Percentiles rank a stretch among this genome's conserved stretches.
phyloP scores from a whole-genome alignment of 1,140 invertebrate genomes.

The Brachionus manjavacas region DNA sequence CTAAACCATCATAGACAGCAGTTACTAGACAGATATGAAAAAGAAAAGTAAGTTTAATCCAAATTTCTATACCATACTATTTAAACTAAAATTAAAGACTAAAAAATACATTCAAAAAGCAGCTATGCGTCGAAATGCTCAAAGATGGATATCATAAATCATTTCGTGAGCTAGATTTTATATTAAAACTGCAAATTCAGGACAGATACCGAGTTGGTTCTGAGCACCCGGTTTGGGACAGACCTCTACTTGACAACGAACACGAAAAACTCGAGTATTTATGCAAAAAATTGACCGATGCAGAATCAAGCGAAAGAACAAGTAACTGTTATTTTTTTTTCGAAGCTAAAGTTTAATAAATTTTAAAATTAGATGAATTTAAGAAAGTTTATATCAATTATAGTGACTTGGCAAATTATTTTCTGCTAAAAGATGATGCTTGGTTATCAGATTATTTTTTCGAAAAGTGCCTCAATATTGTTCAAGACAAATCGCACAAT shows the following conservation, averaged over 20 bases:
- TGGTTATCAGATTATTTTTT: slow-evolving; percentile 40
- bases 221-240: slow-evolving; percentile 21
- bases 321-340: neutral
- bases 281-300: slow-evolving; percentile 23
- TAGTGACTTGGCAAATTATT: slow-evolving; percentile 29
- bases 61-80: neutral
- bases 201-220: slow-evolving; percentile 28
- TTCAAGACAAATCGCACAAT: slow-evolving; percentile 12
- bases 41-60: slow-evolving; percentile 2
- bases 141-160: slow-evolving; percentile 32
- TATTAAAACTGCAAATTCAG: slow-evolving; percentile 30
- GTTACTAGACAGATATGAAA: slow-evolving; percentile 12
- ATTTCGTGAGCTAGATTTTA: slow-evolving; percentile 28
- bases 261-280: slow-evolving; percentile 37
- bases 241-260: slow-evolving; percentile 31
- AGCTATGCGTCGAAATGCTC: slow-evolving; percentile 37
- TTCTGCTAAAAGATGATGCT: slow-evolving; percentile 13
- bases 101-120: slow-evolving; percentile 31
- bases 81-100: neutral
- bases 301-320: slow-evolving; percentile 13
- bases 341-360: neutral
- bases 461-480: slow-evolving; percentile 27
- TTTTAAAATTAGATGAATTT: slow-evolving; percentile 20
- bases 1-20: slow-evolving; percentile 22
- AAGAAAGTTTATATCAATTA: neutral